Base-by-base conservation (phyloP, 2,888 invertebrate species). In the Eristalis pertinax region DNA sequence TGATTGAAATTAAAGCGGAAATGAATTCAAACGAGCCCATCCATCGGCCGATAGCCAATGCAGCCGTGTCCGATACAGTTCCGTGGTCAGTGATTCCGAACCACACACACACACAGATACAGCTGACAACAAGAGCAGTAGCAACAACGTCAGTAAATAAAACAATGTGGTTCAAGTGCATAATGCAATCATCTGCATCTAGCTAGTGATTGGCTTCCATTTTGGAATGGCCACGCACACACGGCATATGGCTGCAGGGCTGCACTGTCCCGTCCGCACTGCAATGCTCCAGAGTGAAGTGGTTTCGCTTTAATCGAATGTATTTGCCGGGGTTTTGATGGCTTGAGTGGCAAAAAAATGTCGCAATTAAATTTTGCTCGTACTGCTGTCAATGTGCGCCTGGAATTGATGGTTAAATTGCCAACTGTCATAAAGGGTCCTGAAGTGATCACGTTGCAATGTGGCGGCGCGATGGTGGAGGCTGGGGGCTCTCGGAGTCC, bases 1-100 rank as follows among this genome's bases (percentile, higher is more conserved):
- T 75, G 69, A 81, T 65, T 81, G 81, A 81, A 81, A 81, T 81
- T 69, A 81, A 81, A 81, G 63, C 70, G 74, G 70, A 81, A 75
- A 75, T 81, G 75, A 75, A 81, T 80, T 74, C 60, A 74, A 80
- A 74, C 35, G 80, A 68, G 62, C 50, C 68, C 68, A 75, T 81
- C 75, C 74, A 63, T 63, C 38, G 60, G 35, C 60, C 35, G 58
- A 72, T 73, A 62, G 50, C 19, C 50, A n/a, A 4, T 5, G 19
- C 50, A 50, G 19, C n/a, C 19, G 50, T 19, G 8, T n/a, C 19
- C 50, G 19, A 19, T 19, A 4, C 50, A 50, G 19, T 50, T 5
- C 19, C 50, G 50, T 19, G 50, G 19, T 50, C 50, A 8, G 19
- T 19, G 19, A 19, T 19, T 8, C 10, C 50, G 10, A 24, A 65